Evolutionary conservation across 1,140 invertebrate species (phyloP).

Genomic region (Andrena cerasifolii): DNA sequence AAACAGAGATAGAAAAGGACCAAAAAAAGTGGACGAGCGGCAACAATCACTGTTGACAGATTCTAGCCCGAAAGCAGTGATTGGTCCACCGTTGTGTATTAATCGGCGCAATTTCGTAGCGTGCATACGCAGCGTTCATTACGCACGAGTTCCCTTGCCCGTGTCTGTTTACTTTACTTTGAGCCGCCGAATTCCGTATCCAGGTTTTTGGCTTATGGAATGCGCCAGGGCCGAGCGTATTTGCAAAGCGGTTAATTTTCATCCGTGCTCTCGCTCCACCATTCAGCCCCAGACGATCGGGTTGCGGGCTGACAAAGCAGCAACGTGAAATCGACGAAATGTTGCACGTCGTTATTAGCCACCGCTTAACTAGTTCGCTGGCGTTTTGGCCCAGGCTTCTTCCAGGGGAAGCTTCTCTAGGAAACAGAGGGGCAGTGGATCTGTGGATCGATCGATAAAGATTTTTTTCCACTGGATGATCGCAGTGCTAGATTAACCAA

Average conservation of each 20-base stretch:
- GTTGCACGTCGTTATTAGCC: slow-evolving; percentile 2
- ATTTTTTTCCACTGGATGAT: too few species aligned
- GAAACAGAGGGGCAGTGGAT: not conserved
- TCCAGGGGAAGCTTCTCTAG: not conserved
- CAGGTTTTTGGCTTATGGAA: slow-evolving; percentile 67
- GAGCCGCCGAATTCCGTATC: slow-evolving; percentile 57
- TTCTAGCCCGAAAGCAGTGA: not conserved
- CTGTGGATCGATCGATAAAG: not conserved
- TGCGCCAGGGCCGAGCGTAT: slow-evolving; percentile 65
- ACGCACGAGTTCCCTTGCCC: slow-evolving; percentile 17
- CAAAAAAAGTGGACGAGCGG: too few species aligned
- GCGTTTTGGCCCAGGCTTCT: not conserved
- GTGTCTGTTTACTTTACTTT: slow-evolving; percentile 70
- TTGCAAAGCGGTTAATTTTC: slow-evolving; percentile 75
- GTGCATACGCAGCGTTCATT: slow-evolving; percentile 27
- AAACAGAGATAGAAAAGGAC: too few species aligned
- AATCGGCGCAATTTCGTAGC: slow-evolving; percentile 12
- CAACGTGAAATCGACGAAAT: not conserved
- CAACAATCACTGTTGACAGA: not conserved
- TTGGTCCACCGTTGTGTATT: slow-evolving; percentile 6
- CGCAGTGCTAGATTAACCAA: too few species aligned
- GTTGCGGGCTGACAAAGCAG: not conserved
- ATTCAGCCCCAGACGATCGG: not conserved
- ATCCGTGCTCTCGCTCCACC: slow-evolving; percentile 33
- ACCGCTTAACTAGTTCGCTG: slow-evolving; percentile 3